Evolutionary conservation across 2,113 vertebrate genomes (phyloP), one percentile per base, ranked within the genome.

Genomic region (Callocephalon fimbriatum): DNA sequence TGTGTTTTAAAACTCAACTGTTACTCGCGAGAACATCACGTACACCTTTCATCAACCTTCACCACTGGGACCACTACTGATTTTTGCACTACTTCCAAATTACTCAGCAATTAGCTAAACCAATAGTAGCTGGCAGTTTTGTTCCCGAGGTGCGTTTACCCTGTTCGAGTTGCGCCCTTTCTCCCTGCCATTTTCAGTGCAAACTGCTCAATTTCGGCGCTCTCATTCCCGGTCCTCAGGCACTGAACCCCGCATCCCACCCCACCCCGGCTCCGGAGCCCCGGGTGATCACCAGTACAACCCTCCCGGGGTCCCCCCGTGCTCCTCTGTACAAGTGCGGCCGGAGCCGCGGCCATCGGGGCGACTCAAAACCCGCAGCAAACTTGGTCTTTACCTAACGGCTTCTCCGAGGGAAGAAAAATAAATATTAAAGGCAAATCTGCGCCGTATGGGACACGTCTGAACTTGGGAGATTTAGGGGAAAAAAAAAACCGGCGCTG

Each of bases 31-130:
- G 86, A 93, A 48, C 40, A 37, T 53, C 5, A 18, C 54, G 12
- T 5, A 45, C 78, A 92, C 82, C 72, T 93, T 80, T 94, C 85
- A 83, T 40, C 92, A 81, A 1, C 90, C 54, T 71, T 59, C 90
- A 86, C 95, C 92, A 5, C 85, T 71, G 96, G 93, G 90, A 93
- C 85, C 15, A 3, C 87, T 73, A 35, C 78, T 19, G 81, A 45
- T 85, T 93, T 90, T 73, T 77, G 63, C 42, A 22, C 86, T 25
- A 42, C 82, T 93, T 77, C 63, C 90, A 63, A 66, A 92, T 77
- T 66, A 82, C 68, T 76, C 92, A 80, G 86, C 74, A 48, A 67
- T 86, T 73, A 90, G 26, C 56, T 88, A 86, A 90, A 86, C 68
- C 59, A 80, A 73, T 42, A 82, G 54, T 66, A 44, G 67, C 53